Conservation (phyloP, 2,113 vertebrate genomes). For the Rattus norvegicus region DNA sequence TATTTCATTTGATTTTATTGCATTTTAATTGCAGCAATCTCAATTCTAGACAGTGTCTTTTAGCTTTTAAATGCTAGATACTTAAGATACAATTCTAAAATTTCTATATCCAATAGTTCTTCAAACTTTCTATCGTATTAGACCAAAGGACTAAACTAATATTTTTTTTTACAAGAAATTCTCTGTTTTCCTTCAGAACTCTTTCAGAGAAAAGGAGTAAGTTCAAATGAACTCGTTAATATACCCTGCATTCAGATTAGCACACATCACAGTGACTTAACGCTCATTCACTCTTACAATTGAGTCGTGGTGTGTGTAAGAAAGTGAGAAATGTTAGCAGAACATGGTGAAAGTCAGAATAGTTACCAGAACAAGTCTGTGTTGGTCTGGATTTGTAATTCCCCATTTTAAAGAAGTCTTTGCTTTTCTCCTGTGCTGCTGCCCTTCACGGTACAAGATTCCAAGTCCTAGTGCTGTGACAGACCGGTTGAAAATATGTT, state of each 20-base stretch:
- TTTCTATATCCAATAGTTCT: slow-evolving; percentile 39
- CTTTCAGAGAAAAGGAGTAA: background rate
- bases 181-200: background rate
- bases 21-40: slow-evolving; percentile 72
- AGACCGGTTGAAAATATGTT: slow-evolving; percentile 87
- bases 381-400: slow-evolving; percentile 99
- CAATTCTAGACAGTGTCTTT: slow-evolving; percentile 23
- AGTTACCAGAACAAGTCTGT: slow-evolving; percentile 97
- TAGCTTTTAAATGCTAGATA: slow-evolving; percentile 65
- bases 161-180: slow-evolving; percentile 48
- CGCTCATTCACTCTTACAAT: slow-evolving; percentile 40
- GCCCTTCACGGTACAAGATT: slow-evolving; percentile 86
- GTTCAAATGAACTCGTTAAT: slow-evolving; percentile 51
- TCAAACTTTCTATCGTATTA: slow-evolving; percentile 39
- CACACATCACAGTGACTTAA: slow-evolving; percentile 3
- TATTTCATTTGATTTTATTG: slow-evolving; percentile 72
- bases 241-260: slow-evolving; percentile 53
- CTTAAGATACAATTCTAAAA: slow-evolving; percentile 54
- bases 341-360: slow-evolving; percentile 48
- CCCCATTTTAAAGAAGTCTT: slow-evolving; percentile 90
- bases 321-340: slow-evolving; percentile 6
- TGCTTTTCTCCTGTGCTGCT: slow-evolving; percentile 80
- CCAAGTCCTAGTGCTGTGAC: slow-evolving; percentile 85
- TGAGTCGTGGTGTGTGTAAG: slow-evolving; percentile 52
- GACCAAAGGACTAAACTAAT: background rate